These are phyloP conservation scores for Cactoblastis cactorum DNA, from an alignment of 2,888 invertebrate species.

Conservation along the genomic window DNA sequence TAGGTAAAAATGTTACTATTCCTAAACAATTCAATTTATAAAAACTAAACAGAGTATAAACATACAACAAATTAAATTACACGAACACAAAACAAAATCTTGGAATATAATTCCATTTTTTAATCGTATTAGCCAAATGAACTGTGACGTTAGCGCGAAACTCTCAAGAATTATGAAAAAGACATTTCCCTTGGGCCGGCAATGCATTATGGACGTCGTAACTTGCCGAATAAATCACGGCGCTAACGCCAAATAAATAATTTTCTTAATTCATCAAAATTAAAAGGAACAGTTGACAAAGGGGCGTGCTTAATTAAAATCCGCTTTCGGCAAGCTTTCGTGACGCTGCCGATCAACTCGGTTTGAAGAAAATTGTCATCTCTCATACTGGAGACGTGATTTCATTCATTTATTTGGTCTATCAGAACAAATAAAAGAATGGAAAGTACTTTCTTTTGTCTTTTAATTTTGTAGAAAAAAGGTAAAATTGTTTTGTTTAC, in stretches of 20 bases:
- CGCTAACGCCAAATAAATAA: constrained; percentile 73
- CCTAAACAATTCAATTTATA: no score
- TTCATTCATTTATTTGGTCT: no score
- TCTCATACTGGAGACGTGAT: neutral
- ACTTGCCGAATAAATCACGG: constrained; percentile 68
- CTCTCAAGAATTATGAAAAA: constrained; percentile 56
- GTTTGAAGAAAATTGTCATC: neutral
- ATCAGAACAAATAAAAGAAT: neutral
- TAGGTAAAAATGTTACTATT: neutral
- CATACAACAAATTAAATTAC: no score
- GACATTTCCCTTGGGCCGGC: constrained; percentile 52
- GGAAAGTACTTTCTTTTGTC: neutral
- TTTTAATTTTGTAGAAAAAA: no score
- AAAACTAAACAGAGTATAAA: no score
- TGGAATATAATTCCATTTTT: neutral
- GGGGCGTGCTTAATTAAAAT: constrained; percentile 69
- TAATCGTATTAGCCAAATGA: neutral
- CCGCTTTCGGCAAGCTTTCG: constrained; percentile 53
- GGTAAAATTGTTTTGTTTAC: no score
- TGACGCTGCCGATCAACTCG: constrained; percentile 43
- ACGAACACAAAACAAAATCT: no score
- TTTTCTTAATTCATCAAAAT: constrained; percentile 78
- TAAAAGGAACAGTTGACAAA: constrained; percentile 76
- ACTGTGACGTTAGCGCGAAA: constrained; percentile 47
- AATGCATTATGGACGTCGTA: constrained; percentile 59